Base-by-base conservation (phyloP, 64 coral and sea anemone species). In the Hydrozoanthus tunicans region DNA sequence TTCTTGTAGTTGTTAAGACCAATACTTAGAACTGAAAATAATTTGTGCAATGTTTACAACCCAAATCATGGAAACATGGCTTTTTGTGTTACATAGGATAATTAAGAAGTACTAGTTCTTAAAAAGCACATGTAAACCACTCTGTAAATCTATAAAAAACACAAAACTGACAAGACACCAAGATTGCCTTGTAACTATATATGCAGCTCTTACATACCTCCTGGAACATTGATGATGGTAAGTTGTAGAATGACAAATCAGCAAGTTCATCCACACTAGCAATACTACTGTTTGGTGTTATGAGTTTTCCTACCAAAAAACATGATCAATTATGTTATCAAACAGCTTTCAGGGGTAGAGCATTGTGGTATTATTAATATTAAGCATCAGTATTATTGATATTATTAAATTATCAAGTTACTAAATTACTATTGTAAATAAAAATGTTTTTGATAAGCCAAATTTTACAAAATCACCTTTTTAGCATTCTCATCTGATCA, bases 201-300 rank as follows among this genome's bases (percentile, higher is more conserved):
- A 56, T 6, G 7, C 9, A 20, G 6, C 3, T 74, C 69, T 51
- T 26, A 43, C 32, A 43, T 43, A 88, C 84, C 84, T 88, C 68
- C 24, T 88, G 84, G 55, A 60, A 88, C 84, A 88, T 74, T 74
- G 67, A 70, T 9, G 84, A 32, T 51, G 84, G 84, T 6, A 88
- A 73, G 7, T 88, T 67, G 61, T 75, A 88, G 54, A 88, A 75
- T 4, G 84, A 75, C 84, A 88, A 60, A 13, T 88, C 84, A 58
- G 70, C 10, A 32, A 73, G 84, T 61, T 74, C 84, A 73, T 88
- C 84, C 55, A 88, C 58, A 32, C 84, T 88, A 12, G 20, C 6
- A 17, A 88, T 43, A 26, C 69, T 88, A 24, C 68, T 88, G 8
- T 74, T 56, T 51, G 84, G 84, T 73, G 69, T 74, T 59, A 73